Evolutionary conservation across 2,113 vertebrate species (phyloP), one percentile per base, ranked within the genome.

Genomic region (Hemicordylus capensis): DNA sequence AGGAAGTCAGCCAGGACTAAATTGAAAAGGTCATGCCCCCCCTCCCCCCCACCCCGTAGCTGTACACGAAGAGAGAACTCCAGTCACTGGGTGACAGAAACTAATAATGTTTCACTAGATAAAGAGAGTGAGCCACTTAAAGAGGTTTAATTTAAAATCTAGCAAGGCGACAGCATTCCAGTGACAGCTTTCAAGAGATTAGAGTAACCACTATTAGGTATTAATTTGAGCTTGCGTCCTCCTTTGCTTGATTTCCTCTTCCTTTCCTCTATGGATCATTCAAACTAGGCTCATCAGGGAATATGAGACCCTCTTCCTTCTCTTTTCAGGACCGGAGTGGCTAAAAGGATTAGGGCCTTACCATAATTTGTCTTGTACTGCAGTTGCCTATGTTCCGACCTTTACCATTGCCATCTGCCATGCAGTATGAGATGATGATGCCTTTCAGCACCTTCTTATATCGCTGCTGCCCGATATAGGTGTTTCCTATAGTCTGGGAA

Each of bases 21-120:
- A 90, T 88, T 80, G 81, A 90, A 91, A 93, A 90, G 76, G 59
- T 91, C 48, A 61, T 20, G 83, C 26, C 61, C 37, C 88, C 59
- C 51, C 12, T 17, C 51, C 26, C 61, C 37, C 88, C 59, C 51
- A 54, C 51, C 51, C 73, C 87, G 63, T 28, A 59, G 58, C 89
- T 77, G 83, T 85, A 46, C 56, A 76, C 44, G 64, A 90, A 6
- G 44, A 63, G 44, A 80, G 34, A 89, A 90, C 86, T 88, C 3
- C 81, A 90, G 64, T 17, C 87, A 31, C 84, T n/a, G 20, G 51
- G 7, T 75, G 91, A 91, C 61, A 83, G 76, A 76, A 88, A 80
- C 34, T 37, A 83, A 67, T 51, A 77, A 46, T 11, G n/a, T 58
- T 42, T 84, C 58, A 82, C 4, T 8, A 89, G 5, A 58, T 67